These are phyloP conservation scores for mouse (Mus musculus) DNA, from an alignment of 2,113 vertebrate species.

Conservation along the genomic window GRCm39 chr16:40304501-40305000, in stretches of 20 bases:
- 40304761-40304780: background rate
- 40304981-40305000: background rate
- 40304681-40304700: constrained; percentile 13
- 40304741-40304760: background rate
- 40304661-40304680: background rate
- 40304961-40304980: constrained; percentile 23
- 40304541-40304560: constrained; percentile 41
- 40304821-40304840: background rate
- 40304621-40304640: constrained; percentile 1
- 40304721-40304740: background rate
- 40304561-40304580: background rate
- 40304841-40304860: background rate
- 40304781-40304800: background rate
- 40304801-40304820: background rate
- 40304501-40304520: constrained; percentile 35
- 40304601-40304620: constrained; percentile 21
- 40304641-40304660: constrained; percentile 14
- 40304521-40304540: constrained; percentile 26
- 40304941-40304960: background rate
- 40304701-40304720: background rate
- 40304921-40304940: background rate
- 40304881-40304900: background rate
- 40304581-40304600: constrained; percentile 7
- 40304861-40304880: constrained; percentile 29
- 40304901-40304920: constrained; percentile 20